These are phyloP conservation scores for Tauraco hartlaubi DNA, from an alignment of 2,797 vertebrate genomes.

Conservation along the genomic window DNA sequence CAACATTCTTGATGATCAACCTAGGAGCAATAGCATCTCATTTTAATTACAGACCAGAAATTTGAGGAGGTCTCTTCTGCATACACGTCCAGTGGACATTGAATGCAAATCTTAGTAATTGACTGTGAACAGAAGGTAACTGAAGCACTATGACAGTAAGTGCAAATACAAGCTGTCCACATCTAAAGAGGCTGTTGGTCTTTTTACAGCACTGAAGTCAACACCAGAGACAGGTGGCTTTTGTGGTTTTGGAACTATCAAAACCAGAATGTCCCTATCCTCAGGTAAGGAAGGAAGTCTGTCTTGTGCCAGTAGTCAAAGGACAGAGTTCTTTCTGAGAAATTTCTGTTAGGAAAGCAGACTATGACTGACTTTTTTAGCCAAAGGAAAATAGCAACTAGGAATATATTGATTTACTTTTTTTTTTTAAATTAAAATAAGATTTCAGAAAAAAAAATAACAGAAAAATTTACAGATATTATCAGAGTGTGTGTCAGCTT, in stretches of 20 bases:
- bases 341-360: neutral
- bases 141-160: neutral
- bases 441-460: neutral
- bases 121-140: neutral
- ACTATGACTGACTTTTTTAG: neutral
- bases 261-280: neutral
- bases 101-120: neutral
- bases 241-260: neutral
- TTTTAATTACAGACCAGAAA: neutral
- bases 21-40: neutral
- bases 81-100: neutral
- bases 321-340: neutral
- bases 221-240: neutral
- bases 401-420: neutral
- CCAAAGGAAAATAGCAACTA: neutral
- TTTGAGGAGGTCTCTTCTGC: neutral
- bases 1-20: neutral
- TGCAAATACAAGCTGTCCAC: neutral
- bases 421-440: neutral
- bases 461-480: neutral
- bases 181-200: neutral
- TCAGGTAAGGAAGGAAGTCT: neutral
- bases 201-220: neutral
- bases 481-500: neutral
- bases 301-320: neutral